Evolutionary conservation across 2,888 invertebrate genomes (phyloP).

Genomic region (Chloroclysta siterata): DNA sequence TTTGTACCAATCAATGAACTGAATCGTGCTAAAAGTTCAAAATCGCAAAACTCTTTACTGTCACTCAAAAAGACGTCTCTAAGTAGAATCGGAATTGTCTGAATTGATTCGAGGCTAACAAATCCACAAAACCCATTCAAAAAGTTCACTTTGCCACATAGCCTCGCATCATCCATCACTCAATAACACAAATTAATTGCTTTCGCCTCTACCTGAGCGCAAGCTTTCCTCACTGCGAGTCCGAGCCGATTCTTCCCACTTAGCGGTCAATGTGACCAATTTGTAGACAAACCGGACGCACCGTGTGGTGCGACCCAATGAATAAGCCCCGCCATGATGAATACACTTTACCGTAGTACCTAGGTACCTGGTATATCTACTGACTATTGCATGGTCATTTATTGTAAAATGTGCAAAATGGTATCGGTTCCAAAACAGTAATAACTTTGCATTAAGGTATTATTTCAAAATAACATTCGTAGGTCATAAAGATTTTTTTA

Average conservation of each 20-base stretch:
- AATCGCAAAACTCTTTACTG: too few relatives aligned
- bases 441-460: too few relatives aligned
- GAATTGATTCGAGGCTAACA: not conserved
- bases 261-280: constrained; percentile 81
- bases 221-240: constrained; percentile 37
- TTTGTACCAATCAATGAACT: not conserved
- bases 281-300: constrained; percentile 78
- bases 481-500: too few relatives aligned
- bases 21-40: too few relatives aligned
- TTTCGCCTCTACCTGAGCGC: constrained; percentile 23
- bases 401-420: too few relatives aligned
- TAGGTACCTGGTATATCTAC: not conserved
- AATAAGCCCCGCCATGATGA: constrained; percentile 63
- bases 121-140: not conserved
- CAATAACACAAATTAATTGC: constrained; percentile 37
- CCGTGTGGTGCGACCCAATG: constrained; percentile 70
- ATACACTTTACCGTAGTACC: constrained; percentile 51
- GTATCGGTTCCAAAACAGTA: too few relatives aligned
- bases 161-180: constrained; percentile 34
- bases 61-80: too few relatives aligned
- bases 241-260: constrained; percentile 71
- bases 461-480: too few relatives aligned
- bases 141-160: constrained; percentile 2
- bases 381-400: constrained; percentile 7
- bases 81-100: not conserved